Evolutionary conservation across 2,888 invertebrate species (phyloP).

Genomic region (Trachelus iudaicus): DNA sequence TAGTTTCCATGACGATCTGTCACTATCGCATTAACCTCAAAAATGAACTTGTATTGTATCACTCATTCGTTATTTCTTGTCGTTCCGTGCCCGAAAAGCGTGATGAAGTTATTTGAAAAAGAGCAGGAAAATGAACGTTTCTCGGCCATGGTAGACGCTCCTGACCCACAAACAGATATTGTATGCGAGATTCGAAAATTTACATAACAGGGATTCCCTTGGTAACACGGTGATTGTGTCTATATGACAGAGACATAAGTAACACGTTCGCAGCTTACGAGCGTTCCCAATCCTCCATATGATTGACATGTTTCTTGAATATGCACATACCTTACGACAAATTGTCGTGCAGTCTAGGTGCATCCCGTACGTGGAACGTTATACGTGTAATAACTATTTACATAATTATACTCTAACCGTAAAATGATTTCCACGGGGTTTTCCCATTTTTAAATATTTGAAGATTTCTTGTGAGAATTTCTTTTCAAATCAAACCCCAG

Average conservation of each 20-base stretch:
- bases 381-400: not conserved
- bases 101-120: not conserved
- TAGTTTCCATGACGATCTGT: not conserved
- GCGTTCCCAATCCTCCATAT: not conserved
- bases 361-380: not conserved
- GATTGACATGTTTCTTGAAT: not conserved
- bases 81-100: not conserved
- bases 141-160: not conserved
- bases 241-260: not conserved
- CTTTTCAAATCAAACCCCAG: not conserved
- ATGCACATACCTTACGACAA: not conserved
- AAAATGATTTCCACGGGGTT: not conserved
- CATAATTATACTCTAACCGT: not conserved
- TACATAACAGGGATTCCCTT: conserved; percentile 1
- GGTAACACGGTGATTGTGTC: not conserved
- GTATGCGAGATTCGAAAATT: not conserved
- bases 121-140: not conserved
- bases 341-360: not conserved
- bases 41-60: not conserved
- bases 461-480: not conserved
- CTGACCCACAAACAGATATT: conserved; percentile 1
- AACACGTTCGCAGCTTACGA: not conserved
- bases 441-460: not conserved
- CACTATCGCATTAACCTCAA: not conserved
- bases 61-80: not conserved